These are phyloP conservation scores for Salarias fasciatus DNA, from an alignment of 2,797 vertebrate genomes.

Conservation along the genomic window DNA sequence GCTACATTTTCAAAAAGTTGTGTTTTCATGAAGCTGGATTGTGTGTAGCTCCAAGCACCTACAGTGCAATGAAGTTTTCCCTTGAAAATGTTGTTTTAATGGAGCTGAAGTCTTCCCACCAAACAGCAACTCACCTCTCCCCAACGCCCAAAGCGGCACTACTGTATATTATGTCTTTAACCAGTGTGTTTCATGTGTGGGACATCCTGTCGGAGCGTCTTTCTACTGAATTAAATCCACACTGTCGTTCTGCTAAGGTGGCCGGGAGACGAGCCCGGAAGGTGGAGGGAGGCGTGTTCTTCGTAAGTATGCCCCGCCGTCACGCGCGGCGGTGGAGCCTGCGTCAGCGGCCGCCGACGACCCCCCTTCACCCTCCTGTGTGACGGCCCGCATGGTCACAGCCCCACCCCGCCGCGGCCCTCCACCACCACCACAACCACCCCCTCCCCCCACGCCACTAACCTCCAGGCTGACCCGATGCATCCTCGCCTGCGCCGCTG, in stretches of 20 bases:
- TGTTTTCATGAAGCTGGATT: no score
- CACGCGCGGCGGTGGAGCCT: constrained; percentile 25
- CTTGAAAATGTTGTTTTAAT: no score
- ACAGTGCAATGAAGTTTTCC: no score
- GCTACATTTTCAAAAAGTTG: no score
- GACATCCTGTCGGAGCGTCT: no score
- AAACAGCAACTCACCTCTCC: no score
- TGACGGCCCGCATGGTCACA: constrained; percentile 64
- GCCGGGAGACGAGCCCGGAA: constrained; percentile 82
- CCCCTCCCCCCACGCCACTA: constrained; percentile 25
- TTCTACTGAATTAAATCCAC: not conserved
- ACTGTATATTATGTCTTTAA: no score
- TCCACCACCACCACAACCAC: no score
- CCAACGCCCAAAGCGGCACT: no score
- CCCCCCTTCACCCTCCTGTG: constrained; percentile 29
- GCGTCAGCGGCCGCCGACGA: constrained; percentile 29
- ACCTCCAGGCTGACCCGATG: constrained; percentile 38
- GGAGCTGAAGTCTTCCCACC: no score
- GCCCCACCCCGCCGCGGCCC: constrained; percentile 24
- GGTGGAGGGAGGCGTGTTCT: constrained; percentile 87
- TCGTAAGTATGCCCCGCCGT: constrained; percentile 81
- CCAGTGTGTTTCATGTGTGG: no score
- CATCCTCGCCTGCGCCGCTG: constrained; percentile 20
- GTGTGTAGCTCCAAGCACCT: no score
- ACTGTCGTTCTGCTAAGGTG: constrained; percentile 78